These are phyloP conservation scores for Lepus oiostolus DNA, from an alignment of 2,797 vertebrate species.

Conservation along the genomic window DNA sequence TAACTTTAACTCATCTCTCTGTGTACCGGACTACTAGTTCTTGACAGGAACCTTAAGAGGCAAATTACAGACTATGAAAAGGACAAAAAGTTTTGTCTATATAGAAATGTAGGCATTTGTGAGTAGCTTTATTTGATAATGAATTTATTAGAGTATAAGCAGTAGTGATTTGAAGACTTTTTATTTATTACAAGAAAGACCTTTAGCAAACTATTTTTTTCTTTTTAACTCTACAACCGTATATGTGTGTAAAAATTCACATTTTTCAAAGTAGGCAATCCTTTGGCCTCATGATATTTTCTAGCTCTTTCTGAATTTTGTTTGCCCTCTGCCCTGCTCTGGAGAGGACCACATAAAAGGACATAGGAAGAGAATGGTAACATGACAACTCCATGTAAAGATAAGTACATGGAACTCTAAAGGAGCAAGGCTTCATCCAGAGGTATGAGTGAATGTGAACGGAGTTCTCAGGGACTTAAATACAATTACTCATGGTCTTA, in stretches of 20 bases:
- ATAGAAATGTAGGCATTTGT: background rate
- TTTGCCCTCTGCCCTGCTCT: background rate
- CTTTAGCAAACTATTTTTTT: background rate
- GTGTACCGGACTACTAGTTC: background rate
- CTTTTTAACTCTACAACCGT: background rate
- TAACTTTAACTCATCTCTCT: background rate
- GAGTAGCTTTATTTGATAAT: background rate
- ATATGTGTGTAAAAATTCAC: background rate
- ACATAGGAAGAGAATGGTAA: background rate
- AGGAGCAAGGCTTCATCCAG: background rate
- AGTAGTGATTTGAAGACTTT: slow-evolving; percentile 38
- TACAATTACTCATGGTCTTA: background rate
- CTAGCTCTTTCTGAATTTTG: background rate
- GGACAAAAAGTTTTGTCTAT: background rate
- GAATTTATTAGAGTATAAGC: background rate
- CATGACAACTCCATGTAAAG: background rate
- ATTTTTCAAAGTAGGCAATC: background rate
- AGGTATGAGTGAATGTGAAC: background rate
- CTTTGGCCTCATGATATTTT: background rate
- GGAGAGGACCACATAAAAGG: background rate
- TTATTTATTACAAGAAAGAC: slow-evolving; percentile 25
- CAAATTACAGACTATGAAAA: background rate
- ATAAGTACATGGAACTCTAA: background rate
- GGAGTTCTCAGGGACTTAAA: background rate
- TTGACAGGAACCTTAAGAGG: background rate